Conservation (phyloP, 2,888 invertebrate genomes). For the Mactromeris polynyma region DNA sequence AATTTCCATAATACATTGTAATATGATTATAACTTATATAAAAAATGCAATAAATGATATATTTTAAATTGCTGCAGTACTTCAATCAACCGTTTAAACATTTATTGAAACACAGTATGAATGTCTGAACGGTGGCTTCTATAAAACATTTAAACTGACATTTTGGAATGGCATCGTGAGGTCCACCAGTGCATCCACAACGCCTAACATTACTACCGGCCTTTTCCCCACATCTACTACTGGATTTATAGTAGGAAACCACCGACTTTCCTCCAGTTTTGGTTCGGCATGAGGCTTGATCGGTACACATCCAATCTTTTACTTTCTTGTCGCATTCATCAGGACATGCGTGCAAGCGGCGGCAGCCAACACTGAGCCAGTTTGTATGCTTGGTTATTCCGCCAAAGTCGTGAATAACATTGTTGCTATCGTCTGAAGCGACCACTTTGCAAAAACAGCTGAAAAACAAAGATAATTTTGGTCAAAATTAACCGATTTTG, state of each 20-base stretch:
- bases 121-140: neutral
- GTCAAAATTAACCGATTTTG: too few species aligned
- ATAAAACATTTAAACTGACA: conserved; percentile 7
- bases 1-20: too few species aligned
- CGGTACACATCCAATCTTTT: conserved; percentile 24
- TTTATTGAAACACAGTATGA: neutral
- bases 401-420: conserved; percentile 28
- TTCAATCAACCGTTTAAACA: neutral
- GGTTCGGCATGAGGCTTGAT: neutral
- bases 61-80: too few species aligned
- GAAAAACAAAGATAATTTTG: too few species aligned
- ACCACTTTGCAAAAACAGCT: conserved; percentile 45
- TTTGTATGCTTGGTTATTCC: neutral
- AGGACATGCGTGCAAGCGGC: conserved; percentile 15
- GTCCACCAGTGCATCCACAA: conserved; percentile 20
- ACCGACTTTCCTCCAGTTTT: conserved; percentile 23
- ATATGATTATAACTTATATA: too few species aligned
- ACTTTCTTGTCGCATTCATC: conserved; percentile 30
- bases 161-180: neutral
- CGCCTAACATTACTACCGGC: conserved; percentile 20
- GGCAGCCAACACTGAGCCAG: conserved; percentile 29
- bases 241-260: conserved; percentile 26
- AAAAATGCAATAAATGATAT: too few species aligned
- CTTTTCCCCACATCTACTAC: neutral
- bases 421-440: conserved; percentile 2